Base-by-base conservation (phyloP, 2,888 invertebrate genomes). In the Ceriagrion tenellum region DNA sequence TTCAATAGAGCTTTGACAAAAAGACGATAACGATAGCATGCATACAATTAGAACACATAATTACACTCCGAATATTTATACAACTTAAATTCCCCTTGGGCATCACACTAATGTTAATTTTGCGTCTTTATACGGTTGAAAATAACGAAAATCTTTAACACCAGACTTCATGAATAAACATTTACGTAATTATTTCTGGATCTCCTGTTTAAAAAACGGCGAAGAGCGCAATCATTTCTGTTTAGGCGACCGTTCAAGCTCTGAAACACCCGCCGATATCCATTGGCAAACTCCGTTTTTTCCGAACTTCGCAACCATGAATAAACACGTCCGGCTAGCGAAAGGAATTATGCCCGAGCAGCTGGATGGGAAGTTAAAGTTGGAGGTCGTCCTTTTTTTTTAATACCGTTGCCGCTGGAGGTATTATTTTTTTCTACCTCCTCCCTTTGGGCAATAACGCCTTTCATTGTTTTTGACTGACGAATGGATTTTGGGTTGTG, bases 391-490 rank as follows among this genome's bases (percentile, higher is more conserved):
- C 81, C 35, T 35, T 59, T 59, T 59, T 59, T 59, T 59, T 20
- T 81, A 81, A 81, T 81, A 81, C 81, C 81, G 30, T 35, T 13
- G 35, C 81, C 26, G 69, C 69, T 59, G 4, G 30, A 26, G 3
- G 26, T 47, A 89, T 20, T 89, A 89, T 89, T 55, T 89, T 89
- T 89, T 40, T n/a, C 20, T 63, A 26, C n/a, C 30, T 26, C 56
- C 23, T 69, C 81, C 35, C 81, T 81, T 81, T 35, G 35, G 81
- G 81, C 69, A 69, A 69, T 69, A 47, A 47, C 47, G 4, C 12
- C 81, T 35, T 81, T 81, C 93, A 69, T 74, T n/a, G 93, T 69
- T 63, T 91, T 91, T 91, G 18, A 40, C 91, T 63, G 63, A 63
- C 59, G 26, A 91, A 91, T 81, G 81, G 81, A 81, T 40, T 91